phyloP scores from a whole-genome alignment of 2,888 invertebrate species.

The Isotomurus palustris region DNA sequence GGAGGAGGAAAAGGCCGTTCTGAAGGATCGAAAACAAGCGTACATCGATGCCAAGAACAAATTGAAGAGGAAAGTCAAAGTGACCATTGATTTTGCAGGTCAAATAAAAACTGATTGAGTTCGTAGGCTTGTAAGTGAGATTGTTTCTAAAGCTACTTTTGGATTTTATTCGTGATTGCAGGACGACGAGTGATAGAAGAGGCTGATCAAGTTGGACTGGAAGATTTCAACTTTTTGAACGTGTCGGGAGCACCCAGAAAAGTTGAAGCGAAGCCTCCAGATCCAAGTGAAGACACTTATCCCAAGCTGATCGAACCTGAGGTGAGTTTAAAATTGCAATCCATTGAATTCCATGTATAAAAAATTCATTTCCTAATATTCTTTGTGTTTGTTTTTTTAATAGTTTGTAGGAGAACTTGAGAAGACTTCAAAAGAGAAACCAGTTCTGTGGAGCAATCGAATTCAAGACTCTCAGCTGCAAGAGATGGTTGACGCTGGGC shows the following conservation, averaged over 20 bases:
- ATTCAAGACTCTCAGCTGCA: constrained; percentile 73
- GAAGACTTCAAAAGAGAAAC: constrained; percentile 14
- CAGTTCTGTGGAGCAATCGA: constrained; percentile 49
- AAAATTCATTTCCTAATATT: no score
- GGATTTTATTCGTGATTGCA: constrained; percentile 24
- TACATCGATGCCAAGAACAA: constrained; percentile 65
- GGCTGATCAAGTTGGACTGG: constrained; percentile 47
- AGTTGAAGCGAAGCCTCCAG: constrained; percentile 12
- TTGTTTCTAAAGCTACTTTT: not conserved
- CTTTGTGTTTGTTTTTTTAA: constrained; percentile 5
- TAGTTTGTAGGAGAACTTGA: constrained; percentile 40
- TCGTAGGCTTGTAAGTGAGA: not conserved
- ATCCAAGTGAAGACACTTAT: constrained; percentile 11
- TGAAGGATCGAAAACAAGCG: constrained; percentile 64
- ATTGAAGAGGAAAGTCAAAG: constrained; percentile 60
- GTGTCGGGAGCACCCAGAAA: constrained; percentile 7
- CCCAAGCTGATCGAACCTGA: constrained; percentile 16
- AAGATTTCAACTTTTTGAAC: constrained; percentile 16
- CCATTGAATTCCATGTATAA: no score
- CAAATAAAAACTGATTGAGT: constrained; percentile 28
- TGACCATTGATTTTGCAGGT: constrained; percentile 72
- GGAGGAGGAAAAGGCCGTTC: constrained; percentile 62
- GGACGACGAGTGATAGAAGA: constrained; percentile 55
- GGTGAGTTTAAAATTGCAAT: constrained; percentile 10
- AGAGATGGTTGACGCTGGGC: constrained; percentile 78